phyloP scores from a whole-genome alignment of 1,140 invertebrate species.

The Drosophila bocqueti region DNA sequence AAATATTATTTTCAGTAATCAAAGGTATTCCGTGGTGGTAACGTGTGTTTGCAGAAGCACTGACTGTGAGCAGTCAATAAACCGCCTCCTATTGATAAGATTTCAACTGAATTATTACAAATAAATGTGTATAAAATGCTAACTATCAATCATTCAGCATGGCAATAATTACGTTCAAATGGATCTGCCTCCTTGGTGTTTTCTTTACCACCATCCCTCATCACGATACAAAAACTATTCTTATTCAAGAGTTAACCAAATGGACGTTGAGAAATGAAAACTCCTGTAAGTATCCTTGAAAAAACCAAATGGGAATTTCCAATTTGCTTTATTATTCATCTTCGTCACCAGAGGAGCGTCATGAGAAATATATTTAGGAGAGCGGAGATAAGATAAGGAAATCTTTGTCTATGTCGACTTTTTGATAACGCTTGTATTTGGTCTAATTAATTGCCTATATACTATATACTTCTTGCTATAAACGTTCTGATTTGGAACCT shows the following conservation, averaged over 20 bases:
- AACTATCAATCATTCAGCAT: constrained; percentile 13
- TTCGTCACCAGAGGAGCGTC: constrained; percentile 13
- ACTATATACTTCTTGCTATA: constrained; percentile 31
- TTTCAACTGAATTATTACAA: constrained; percentile 36
- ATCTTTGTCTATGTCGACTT: constrained; percentile 36
- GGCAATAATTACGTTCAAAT: constrained; percentile 36
- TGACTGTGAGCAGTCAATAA: neutral
- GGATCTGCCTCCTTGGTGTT: constrained; percentile 12
- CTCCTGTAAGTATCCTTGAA: constrained; percentile 83
- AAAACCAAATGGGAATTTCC: neutral
- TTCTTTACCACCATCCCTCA: constrained; percentile 3
- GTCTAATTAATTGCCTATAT: constrained; percentile 67
- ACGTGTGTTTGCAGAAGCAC: constrained; percentile 7
- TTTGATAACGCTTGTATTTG: constrained; percentile 28
- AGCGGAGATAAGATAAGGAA: constrained; percentile 60
- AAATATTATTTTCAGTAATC: constrained; percentile 19
- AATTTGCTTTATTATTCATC: constrained; percentile 3
- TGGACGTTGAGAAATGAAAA: constrained; percentile 84
- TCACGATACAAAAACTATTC: constrained; percentile 44
- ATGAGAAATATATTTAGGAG: constrained; percentile 5
- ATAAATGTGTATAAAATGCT: constrained; percentile 33
- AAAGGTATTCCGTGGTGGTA: constrained; percentile 17
- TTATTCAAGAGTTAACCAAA: constrained; percentile 67
- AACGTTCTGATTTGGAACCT: constrained; percentile 43
- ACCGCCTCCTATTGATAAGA: constrained; percentile 47